phyloP scores from a whole-genome alignment of 92 coral and sea anemone genomes.

The Porites lobata region DNA sequence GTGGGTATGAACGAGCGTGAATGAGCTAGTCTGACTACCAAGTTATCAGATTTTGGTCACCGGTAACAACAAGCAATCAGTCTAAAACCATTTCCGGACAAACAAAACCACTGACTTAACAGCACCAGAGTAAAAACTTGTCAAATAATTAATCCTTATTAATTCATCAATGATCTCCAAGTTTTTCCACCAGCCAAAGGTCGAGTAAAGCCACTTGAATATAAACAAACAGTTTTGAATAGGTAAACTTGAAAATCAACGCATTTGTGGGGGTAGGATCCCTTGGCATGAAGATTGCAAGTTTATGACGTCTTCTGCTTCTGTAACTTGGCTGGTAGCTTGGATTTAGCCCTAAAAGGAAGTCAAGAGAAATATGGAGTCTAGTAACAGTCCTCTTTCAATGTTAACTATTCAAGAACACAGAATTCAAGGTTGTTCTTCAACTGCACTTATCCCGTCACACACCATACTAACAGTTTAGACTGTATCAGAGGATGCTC shows the following conservation, averaged over 20 bases:
- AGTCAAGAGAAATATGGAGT: not conserved
- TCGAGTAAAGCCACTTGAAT: not conserved
- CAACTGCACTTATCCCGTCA: too few relatives aligned
- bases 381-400: too few relatives aligned
- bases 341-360: conserved; percentile 83
- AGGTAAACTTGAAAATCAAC: conserved; percentile 18
- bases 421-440: too few relatives aligned
- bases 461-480: too few relatives aligned
- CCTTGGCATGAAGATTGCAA: not conserved
- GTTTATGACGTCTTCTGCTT: conserved; percentile 88
- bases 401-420: too few relatives aligned
- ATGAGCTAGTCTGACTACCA: too few relatives aligned
- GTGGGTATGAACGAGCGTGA: too few relatives aligned
- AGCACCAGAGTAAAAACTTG: not conserved
- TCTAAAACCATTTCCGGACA: conserved; percentile 20
- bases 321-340: conserved; percentile 91
- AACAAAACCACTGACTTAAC: conserved; percentile 26
- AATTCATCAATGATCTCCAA: conserved; percentile 1
- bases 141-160: conserved; percentile 15
- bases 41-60: not conserved
- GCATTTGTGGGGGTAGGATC: not conserved
- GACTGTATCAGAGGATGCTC: too few relatives aligned
- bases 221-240: not conserved
- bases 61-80: not conserved
- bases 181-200: conserved; percentile 13